phyloP scores from a whole-genome alignment of 2,888 invertebrate species.

The Leucania comma region DNA sequence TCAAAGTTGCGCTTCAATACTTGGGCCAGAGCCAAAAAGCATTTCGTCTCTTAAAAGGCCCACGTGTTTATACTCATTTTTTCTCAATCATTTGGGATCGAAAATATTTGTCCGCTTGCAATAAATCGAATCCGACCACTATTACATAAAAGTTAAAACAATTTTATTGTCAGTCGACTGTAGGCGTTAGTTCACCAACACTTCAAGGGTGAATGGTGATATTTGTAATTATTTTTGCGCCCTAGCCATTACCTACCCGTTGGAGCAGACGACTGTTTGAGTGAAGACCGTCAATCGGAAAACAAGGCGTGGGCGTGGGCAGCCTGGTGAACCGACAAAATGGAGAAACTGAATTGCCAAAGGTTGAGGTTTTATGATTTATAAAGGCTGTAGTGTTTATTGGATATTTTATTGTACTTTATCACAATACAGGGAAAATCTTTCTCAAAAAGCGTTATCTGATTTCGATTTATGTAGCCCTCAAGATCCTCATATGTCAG shows the following conservation, averaged over 20 bases:
- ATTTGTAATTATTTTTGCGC: slow-evolving; percentile 21
- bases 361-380: slow-evolving; percentile 1
- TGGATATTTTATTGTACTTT: not conserved
- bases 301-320: not conserved
- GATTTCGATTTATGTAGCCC: not conserved
- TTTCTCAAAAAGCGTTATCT: not conserved
- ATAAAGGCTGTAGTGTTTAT: not conserved
- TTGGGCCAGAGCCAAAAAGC: slow-evolving; percentile 32
- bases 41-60: slow-evolving; percentile 20
- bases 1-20: slow-evolving; percentile 1
- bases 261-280: slow-evolving; percentile 23
- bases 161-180: not conserved
- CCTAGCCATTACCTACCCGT: not conserved
- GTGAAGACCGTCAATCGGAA: slow-evolving; percentile 22
- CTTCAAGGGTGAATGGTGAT: slow-evolving; percentile 15
- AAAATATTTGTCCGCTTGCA: slow-evolving; percentile 19
- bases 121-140: slow-evolving; percentile 20
- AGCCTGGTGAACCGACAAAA: slow-evolving; percentile 12
- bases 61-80: slow-evolving; percentile 23
- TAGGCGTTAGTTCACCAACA: not conserved
- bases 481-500: not conserved
- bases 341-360: slow-evolving; percentile 3
- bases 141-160: slow-evolving; percentile 1
- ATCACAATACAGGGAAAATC: not conserved
- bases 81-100: slow-evolving; percentile 1